Percentiles rank a stretch among this genome's conserved stretches.
phyloP scores from a whole-genome alignment of 2,888 invertebrate genomes.

The Limenitis camilla region DNA sequence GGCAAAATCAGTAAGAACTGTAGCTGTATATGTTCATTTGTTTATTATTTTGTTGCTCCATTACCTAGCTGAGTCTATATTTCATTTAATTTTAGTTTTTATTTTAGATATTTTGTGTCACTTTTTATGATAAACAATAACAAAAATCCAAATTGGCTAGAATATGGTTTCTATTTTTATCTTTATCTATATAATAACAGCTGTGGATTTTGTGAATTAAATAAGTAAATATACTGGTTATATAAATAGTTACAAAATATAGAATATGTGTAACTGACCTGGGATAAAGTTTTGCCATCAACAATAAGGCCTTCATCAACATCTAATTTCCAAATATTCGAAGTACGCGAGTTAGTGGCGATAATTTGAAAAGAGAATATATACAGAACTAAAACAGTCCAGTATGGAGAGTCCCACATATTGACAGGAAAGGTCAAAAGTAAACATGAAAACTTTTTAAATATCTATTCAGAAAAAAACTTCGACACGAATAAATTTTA shows the following conservation, averaged over 20 bases:
- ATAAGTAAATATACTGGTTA: conserved; percentile 15
- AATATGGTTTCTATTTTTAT: no score
- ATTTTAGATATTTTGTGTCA: no score
- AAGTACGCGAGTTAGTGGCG: conserved; percentile 85
- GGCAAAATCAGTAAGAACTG: no score
- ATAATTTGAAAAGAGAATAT: conserved; percentile 82
- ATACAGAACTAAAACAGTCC: conserved; percentile 79
- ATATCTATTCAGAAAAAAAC: conserved; percentile 32
- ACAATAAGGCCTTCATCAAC: conserved; percentile 83
- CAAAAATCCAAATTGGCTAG: no score
- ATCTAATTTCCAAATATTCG: conserved; percentile 88
- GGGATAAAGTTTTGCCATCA: conserved; percentile 75
- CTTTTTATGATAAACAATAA: no score
- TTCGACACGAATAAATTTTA: conserved; percentile 42
- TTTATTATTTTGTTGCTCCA: no score
- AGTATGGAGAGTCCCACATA: conserved; percentile 74
- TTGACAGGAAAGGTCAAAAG: conserved; percentile 46
- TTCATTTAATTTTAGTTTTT: no score
- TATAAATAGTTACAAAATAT: conserved; percentile 16
- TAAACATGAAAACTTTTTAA: conserved; percentile 47
- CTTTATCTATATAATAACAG: no score
- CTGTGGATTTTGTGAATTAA: no score
- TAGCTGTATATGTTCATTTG: no score
- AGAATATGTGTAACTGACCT: conserved; percentile 48
- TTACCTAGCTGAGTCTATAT: no score